Percentiles rank a stretch among this genome's conserved stretches.
Conservation (phyloP, 2,797 vertebrate species). For the Enteromius fasciolatus region DNA sequence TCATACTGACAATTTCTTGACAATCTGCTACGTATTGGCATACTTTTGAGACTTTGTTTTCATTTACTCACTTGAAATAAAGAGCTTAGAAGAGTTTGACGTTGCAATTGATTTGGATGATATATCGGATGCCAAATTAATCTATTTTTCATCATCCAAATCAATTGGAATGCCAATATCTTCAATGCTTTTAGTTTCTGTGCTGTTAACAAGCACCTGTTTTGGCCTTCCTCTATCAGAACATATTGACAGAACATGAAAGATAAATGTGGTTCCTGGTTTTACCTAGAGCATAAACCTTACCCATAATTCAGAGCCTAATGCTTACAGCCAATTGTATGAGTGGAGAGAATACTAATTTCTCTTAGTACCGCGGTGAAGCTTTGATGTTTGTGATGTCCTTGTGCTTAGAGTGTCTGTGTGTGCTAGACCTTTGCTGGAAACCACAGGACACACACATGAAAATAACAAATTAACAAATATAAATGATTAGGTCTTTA, state of each 20-base stretch:
- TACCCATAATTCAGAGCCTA: constrained; percentile 68
- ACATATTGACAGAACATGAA: constrained; percentile 71
- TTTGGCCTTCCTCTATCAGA: constrained; percentile 61
- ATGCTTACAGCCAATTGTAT: constrained; percentile 69
- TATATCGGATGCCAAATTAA: neutral
- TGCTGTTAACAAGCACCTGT: constrained; percentile 22
- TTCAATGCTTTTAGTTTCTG: constrained; percentile 5
- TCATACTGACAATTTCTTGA: neutral
- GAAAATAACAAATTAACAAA: constrained; percentile 24
- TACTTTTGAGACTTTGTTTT: neutral
- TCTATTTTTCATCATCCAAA: neutral
- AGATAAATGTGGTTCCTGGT: constrained; percentile 68
- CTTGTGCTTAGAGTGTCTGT: constrained; percentile 34
- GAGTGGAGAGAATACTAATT: constrained; percentile 72
- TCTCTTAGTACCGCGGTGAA: constrained; percentile 57
- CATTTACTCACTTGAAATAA: neutral
- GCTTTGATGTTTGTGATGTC: constrained; percentile 66
- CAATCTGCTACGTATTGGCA: neutral
- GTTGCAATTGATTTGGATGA: neutral
- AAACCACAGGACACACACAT: constrained; percentile 21
- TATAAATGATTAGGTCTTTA: constrained; percentile 23
- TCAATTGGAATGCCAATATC: constrained; percentile 4
- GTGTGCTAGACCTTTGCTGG: neutral
- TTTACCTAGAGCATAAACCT: constrained; percentile 69
- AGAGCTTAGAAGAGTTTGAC: neutral